A percentile compares a stretch with the other conserved stretches of the same genome.
Conservation (phyloP, 2,113 vertebrate species). For the Anoplopoma fimbria region DNA sequence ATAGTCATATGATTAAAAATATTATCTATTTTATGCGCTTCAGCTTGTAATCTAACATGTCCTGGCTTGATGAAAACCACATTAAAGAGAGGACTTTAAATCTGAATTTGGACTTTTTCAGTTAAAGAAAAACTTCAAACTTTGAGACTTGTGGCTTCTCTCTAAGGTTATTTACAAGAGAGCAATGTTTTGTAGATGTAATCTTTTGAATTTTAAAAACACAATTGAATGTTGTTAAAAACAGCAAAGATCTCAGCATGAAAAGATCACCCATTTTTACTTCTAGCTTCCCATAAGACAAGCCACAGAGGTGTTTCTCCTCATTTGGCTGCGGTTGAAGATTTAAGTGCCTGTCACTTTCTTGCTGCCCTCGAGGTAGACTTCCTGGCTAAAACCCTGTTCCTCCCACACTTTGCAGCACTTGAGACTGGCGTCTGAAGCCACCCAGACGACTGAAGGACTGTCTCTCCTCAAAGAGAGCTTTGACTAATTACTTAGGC, state of each 20-base stretch:
- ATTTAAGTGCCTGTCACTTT: constrained; percentile 66
- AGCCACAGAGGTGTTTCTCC: constrained; percentile 34
- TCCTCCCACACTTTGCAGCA: constrained; percentile 57
- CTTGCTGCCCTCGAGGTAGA: constrained; percentile 60
- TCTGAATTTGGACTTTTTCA: neutral
- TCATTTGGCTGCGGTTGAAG: constrained; percentile 58
- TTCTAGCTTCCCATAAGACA: constrained; percentile 25
- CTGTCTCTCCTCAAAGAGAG: constrained; percentile 60
- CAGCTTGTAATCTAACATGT: neutral
- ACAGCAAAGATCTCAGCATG: neutral
- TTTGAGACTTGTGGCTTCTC: neutral
- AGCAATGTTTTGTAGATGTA: neutral
- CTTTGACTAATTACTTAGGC: constrained; percentile 65
- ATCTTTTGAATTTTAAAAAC: constrained; percentile 10
- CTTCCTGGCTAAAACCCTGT: constrained; percentile 45
- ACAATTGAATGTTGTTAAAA: neutral
- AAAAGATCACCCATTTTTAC: constrained; percentile 21
- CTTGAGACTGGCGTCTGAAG: constrained; percentile 73
- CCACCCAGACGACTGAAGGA: constrained; percentile 65
- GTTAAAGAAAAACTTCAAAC: neutral
- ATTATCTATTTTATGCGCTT: neutral
- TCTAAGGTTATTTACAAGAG: neutral
- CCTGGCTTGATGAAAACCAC: neutral
- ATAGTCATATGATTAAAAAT: constrained; percentile 7
- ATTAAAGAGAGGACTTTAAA: constrained; percentile 8